Percentiles rank a stretch among this genome's conserved stretches.
phyloP scores from a whole-genome alignment of 37 sponge, comb jelly and placozoan genomes.

The Geodia barretti region DNA sequence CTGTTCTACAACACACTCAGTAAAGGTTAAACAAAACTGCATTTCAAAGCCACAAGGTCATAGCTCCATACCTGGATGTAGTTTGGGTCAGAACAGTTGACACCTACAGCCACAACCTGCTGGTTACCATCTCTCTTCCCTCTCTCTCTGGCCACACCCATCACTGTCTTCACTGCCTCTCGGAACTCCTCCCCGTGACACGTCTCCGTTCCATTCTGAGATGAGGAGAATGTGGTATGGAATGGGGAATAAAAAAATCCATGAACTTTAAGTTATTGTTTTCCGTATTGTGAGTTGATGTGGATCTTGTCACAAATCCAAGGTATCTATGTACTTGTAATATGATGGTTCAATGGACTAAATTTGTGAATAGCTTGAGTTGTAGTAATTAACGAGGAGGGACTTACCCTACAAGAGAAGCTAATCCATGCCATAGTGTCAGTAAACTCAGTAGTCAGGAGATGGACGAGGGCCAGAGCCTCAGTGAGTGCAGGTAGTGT shows the following conservation, averaged over 20 bases:
- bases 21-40: no score
- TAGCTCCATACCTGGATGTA: constrained; percentile 49
- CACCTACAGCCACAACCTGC: constrained; percentile 72
- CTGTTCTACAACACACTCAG: no score
- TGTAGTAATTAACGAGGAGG: no score
- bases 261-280: no score
- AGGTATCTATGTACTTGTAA: no score
- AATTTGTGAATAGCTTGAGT: no score
- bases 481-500: constrained; percentile 76
- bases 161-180: constrained; percentile 34
- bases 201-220: constrained; percentile 60
- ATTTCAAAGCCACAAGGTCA: no score
- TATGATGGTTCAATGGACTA: neutral
- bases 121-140: constrained; percentile 11
- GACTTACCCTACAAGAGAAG: constrained; percentile 80
- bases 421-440: constrained; percentile 66
- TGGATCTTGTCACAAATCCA: no score
- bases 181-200: constrained; percentile 82
- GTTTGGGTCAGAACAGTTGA: constrained; percentile 80
- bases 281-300: no score
- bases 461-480: constrained; percentile 46
- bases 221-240: neutral
- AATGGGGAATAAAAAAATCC: neutral
- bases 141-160: neutral
- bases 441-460: constrained; percentile 71